These are phyloP conservation scores for Thymelicus sylvestris DNA, from an alignment of 2,888 invertebrate genomes.

Conservation along the genomic window DNA sequence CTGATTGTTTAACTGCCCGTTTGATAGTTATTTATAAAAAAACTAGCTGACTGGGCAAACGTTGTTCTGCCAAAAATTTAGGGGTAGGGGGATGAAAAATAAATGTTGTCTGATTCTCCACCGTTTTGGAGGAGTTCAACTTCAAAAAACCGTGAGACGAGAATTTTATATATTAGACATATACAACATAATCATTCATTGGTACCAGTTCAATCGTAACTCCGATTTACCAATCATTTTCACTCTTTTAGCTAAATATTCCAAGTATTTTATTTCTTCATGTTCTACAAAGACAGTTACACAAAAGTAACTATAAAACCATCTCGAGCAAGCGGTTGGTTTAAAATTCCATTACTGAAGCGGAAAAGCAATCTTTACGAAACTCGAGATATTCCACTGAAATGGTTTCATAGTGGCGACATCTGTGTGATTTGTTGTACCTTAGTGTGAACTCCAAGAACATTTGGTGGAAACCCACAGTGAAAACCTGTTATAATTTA, in stretches of 20 bases:
- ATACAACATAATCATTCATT: too few species aligned
- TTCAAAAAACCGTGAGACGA: too few species aligned
- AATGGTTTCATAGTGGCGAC: slow-evolving; percentile 39
- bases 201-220: too few species aligned
- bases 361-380: slow-evolving; percentile 42
- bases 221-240: background rate
- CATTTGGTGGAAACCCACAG: background rate
- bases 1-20: too few species aligned
- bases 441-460: slow-evolving; percentile 53
- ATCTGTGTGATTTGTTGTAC: slow-evolving; percentile 42
- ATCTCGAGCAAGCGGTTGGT: slow-evolving; percentile 36
- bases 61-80: too few species aligned
- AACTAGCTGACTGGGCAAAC: too few species aligned
- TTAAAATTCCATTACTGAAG: slow-evolving; percentile 44
- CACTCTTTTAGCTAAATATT: background rate
- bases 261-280: slow-evolving; percentile 17
- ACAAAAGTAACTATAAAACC: slow-evolving; percentile 38
- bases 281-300: slow-evolving; percentile 39
- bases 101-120: too few species aligned
- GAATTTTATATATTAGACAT: too few species aligned
- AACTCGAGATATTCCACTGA: slow-evolving; percentile 41
- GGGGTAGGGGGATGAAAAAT: too few species aligned
- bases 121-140: too few species aligned
- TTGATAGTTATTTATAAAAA: too few species aligned
- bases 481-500: too few species aligned